Conservation (phyloP, 2,888 invertebrate species). For the Ptilodon capucinus region DNA sequence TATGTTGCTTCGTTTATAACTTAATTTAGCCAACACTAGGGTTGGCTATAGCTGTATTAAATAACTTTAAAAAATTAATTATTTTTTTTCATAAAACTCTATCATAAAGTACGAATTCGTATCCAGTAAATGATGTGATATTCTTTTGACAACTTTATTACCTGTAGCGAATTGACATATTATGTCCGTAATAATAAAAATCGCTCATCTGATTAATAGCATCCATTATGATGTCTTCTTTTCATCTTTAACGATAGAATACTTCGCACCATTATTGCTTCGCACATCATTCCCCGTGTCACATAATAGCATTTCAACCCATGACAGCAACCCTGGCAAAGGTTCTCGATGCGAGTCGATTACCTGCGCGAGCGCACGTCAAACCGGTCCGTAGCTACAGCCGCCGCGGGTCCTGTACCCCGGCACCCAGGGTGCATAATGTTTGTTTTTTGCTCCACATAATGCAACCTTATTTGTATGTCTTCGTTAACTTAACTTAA, state of each 20-base stretch:
- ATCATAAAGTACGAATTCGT: neutral
- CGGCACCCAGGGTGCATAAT: constrained; percentile 63
- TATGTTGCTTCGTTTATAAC: constrained; percentile 71
- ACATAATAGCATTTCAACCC: neutral
- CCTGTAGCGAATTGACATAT: neutral
- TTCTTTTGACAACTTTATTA: neutral
- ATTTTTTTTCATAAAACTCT: neutral
- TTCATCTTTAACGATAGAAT: neutral
- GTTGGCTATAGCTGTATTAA: constrained; percentile 15
- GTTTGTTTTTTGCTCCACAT: constrained; percentile 69
- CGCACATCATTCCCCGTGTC: neutral
- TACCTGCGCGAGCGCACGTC: constrained; percentile 75
- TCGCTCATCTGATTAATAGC: no score
- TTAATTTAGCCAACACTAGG: constrained; percentile 64
- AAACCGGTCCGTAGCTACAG: constrained; percentile 71
- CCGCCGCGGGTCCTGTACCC: constrained; percentile 38
- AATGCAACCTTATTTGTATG: constrained; percentile 36
- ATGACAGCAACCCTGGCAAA: constrained; percentile 24
- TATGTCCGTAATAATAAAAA: no score
- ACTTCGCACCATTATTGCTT: no score
- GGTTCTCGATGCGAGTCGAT: constrained; percentile 56
- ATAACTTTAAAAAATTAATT: no score
- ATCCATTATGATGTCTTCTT: neutral
- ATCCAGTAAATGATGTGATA: no score
- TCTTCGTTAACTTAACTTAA: no score